Percentiles rank a stretch among this genome's conserved stretches.
Conservation (phyloP, 2,113 vertebrate species). For the Neotragus moschatus region DNA sequence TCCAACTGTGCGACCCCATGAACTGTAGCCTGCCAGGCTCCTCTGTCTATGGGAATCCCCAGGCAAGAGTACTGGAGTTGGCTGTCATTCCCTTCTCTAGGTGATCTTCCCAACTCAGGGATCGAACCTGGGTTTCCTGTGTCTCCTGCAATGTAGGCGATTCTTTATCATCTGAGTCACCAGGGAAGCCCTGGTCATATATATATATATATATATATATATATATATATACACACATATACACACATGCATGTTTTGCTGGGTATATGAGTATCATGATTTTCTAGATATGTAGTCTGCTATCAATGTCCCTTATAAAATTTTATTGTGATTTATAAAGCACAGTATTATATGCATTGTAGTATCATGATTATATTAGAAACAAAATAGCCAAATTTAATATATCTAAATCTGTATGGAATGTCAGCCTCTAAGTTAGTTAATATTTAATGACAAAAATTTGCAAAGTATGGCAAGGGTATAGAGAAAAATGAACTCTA, state of each 20-base stretch:
- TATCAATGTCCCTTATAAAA: neutral
- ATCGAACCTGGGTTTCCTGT: neutral
- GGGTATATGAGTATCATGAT: neutral
- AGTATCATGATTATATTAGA: neutral
- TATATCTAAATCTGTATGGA: neutral
- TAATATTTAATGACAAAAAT: neutral
- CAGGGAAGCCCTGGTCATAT: neutral
- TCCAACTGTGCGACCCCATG: neutral
- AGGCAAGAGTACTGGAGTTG: neutral
- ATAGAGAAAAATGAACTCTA: neutral
- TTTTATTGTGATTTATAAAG: neutral
- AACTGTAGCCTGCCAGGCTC: neutral
- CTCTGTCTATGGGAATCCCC: neutral
- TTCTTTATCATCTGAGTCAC: neutral
- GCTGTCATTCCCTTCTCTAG: neutral
- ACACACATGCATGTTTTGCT: neutral
- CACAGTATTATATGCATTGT: neutral
- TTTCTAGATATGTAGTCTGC: neutral
- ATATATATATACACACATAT: too few relatives aligned
- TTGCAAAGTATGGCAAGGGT: neutral
- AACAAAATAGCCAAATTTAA: neutral
- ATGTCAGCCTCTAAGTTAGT: neutral
- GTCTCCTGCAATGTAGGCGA: neutral
- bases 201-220: rapidly evolving
- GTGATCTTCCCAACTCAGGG: neutral